Percentiles rank a stretch among this genome's conserved stretches.
phyloP scores from a whole-genome alignment of 2,888 invertebrate species.

The Volucella inflata region DNA sequence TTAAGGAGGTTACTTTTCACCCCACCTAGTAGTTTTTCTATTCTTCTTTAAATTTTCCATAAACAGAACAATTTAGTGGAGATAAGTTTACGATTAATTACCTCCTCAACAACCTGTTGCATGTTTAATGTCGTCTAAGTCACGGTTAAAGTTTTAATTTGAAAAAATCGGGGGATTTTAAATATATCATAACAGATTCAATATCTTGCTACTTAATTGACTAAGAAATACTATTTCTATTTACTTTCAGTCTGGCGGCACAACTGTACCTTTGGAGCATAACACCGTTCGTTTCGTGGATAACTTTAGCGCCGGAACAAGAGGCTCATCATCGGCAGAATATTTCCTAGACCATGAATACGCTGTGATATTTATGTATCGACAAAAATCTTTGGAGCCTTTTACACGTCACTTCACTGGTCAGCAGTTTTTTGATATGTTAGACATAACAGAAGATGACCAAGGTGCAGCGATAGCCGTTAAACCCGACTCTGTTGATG shows the following conservation, averaged over 20 bases:
- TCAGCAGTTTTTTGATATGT: slow-evolving; percentile 91
- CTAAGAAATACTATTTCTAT: slow-evolving; percentile 26
- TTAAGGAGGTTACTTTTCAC: no score
- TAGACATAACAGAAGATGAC: slow-evolving; percentile 86
- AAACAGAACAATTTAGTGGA: no score
- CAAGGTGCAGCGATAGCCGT: slow-evolving; percentile 88
- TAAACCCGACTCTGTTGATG: slow-evolving; percentile 89
- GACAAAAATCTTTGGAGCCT: slow-evolving; percentile 95
- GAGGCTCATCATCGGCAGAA: slow-evolving; percentile 97
- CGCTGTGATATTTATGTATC: slow-evolving; percentile 96
- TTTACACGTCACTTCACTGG: slow-evolving; percentile 94
- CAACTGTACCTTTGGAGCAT: slow-evolving; percentile 97
- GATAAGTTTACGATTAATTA: no score
- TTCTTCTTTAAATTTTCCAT: no score
- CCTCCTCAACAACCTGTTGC: no score
- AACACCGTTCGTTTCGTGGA: slow-evolving; percentile 99
- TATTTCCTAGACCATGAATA: slow-evolving; percentile 95
- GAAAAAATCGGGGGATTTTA: no score
- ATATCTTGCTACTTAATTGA: background rate
- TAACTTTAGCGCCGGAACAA: slow-evolving; percentile 98
- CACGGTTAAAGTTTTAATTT: no score
- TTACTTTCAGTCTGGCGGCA: slow-evolving; percentile 93
- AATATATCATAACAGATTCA: no score
- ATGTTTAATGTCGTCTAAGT: no score
- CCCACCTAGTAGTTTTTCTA: no score